phyloP scores from a whole-genome alignment of 2,113 vertebrate species.

The Protobothrops flavoviridis region DNA sequence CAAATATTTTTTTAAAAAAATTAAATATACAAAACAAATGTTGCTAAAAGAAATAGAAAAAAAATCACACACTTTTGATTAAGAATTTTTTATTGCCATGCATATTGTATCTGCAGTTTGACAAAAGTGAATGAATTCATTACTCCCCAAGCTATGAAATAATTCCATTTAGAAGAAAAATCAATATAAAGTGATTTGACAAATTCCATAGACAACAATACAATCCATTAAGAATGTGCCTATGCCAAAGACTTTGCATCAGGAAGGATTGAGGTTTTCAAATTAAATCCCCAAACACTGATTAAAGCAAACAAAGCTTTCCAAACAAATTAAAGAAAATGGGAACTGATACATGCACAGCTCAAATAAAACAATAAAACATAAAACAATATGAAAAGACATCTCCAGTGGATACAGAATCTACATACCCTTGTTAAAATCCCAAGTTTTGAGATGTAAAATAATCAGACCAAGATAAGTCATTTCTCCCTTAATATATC shows the following conservation, averaged over 20 bases:
- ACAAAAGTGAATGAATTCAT: conserved; percentile 14
- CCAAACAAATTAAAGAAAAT: background rate
- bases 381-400: background rate
- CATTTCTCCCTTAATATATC: no score
- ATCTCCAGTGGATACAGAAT: background rate
- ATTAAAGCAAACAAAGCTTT: background rate
- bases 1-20: no score
- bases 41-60: background rate
- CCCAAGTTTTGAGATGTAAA: no score
- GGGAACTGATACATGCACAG: background rate
- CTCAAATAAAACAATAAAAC: background rate
- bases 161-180: conserved; percentile 47
- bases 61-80: background rate
- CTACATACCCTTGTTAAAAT: no score
- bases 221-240: conserved; percentile 34
- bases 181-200: conserved; percentile 35
- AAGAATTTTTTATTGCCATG: background rate
- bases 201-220: conserved; percentile 31
- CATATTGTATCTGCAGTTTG: background rate
- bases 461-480: no score
- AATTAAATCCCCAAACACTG: background rate
- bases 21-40: background rate
- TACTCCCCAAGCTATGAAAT: conserved; percentile 22
- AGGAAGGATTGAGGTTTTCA: conserved; percentile 24
- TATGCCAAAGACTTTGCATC: conserved; percentile 25